Percentiles rank a stretch among this genome's conserved stretches.
Evolutionary conservation across 2,113 vertebrate genomes (phyloP).

Genomic region (Lophius piscatorius): DNA sequence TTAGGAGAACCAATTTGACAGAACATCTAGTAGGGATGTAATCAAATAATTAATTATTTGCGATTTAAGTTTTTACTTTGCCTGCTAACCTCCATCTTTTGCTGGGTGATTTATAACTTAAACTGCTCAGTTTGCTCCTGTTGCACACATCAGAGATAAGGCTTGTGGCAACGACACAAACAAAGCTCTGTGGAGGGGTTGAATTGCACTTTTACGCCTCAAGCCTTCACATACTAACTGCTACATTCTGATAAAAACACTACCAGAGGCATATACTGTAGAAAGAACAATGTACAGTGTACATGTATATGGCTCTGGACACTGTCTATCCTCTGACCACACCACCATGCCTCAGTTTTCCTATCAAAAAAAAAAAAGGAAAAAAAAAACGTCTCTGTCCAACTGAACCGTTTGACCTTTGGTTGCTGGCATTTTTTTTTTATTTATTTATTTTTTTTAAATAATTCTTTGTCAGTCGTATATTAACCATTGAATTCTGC

Average conservation of each 20-base stretch:
- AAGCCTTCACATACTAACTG: constrained; percentile 61
- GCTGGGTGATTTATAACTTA: constrained; percentile 53
- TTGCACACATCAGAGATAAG: constrained; percentile 70
- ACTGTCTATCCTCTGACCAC: constrained; percentile 39
- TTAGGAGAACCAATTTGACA: constrained; percentile 43
- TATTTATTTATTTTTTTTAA: constrained; percentile 14
- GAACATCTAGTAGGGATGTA: constrained; percentile 53
- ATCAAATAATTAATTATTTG: constrained; percentile 41
- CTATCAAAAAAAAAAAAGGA: constrained; percentile 49
- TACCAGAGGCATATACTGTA: constrained; percentile 64
- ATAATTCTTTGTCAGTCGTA: constrained; percentile 47
- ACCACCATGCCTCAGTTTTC: constrained; percentile 27
- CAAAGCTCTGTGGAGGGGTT: constrained; percentile 74
- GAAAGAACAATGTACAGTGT: constrained; percentile 56
- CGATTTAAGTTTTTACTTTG: constrained; percentile 40
- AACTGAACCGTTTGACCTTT: constrained; percentile 68
- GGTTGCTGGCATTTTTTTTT: constrained; percentile 53
- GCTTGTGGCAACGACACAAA: constrained; percentile 77
- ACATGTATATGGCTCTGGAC: constrained; percentile 67
- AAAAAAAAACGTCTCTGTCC: constrained; percentile 53
- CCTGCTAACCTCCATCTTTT: constrained; percentile 31
- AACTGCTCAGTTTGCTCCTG: constrained; percentile 64
- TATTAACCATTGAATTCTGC: constrained; percentile 54
- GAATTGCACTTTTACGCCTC: constrained; percentile 82
- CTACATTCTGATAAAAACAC: constrained; percentile 75